Percentiles rank a stretch among this genome's conserved stretches.
Conservation (phyloP, 2,113 vertebrate genomes). For the Aphelocoma coerulescens region DNA sequence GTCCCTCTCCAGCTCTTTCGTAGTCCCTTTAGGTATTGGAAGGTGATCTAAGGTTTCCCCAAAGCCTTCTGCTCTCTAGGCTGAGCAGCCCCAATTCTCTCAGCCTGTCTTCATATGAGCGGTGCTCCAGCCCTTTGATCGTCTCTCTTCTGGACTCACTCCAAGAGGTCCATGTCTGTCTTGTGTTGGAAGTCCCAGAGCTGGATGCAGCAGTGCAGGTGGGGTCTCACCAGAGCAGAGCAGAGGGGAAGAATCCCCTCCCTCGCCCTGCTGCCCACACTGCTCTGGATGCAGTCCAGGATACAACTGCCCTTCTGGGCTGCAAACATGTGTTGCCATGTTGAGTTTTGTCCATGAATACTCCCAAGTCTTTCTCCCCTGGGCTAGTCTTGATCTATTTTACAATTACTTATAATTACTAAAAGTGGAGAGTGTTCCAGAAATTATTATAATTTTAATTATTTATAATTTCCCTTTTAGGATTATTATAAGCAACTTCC, state of each 20-base stretch:
- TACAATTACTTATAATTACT: neutral
- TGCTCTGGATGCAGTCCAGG: neutral
- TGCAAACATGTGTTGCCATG: neutral
- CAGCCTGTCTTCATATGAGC: rapidly evolving
- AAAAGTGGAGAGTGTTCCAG: neutral
- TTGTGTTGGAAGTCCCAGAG: rapidly evolving
- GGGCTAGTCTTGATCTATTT: neutral
- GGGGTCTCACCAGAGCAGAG: neutral
- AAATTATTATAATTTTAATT: neutral
- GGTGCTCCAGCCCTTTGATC: neutral
- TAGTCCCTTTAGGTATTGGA: neutral
- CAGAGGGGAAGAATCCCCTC: neutral
- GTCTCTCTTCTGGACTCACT: neutral
- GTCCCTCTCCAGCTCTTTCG: neutral
- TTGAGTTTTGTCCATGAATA: neutral
- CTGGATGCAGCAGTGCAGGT: neutral
- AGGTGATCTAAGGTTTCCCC: neutral
- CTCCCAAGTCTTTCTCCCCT: neutral
- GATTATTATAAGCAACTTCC: neutral
- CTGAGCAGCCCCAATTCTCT: neutral
- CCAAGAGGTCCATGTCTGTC: neutral
- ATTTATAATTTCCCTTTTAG: constrained; percentile 12
- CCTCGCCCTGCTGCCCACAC: no score
- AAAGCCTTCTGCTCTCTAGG: neutral
- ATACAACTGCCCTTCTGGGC: neutral